Conservation (phyloP, 2,797 vertebrate genomes). For the Karalla daura region DNA sequence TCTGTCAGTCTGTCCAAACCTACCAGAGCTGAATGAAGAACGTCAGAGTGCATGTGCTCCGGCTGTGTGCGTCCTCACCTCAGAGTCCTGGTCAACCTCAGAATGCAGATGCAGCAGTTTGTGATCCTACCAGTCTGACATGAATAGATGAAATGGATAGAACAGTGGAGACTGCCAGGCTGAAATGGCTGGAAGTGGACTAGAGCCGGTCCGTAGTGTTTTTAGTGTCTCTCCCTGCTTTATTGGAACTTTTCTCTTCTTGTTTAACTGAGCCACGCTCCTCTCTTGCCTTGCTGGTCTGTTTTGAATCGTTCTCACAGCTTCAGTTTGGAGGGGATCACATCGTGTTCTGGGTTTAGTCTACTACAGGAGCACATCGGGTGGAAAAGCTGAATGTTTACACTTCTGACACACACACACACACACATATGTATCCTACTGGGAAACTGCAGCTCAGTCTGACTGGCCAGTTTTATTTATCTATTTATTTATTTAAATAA, state of each 20-base stretch:
- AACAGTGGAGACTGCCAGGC: slow-evolving; percentile 2
- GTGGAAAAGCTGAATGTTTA: slow-evolving; percentile 63
- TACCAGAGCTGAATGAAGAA: slow-evolving; percentile 81
- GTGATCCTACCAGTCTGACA: slow-evolving; percentile 7
- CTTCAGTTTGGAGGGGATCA: neutral
- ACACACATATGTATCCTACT: slow-evolving; percentile 7
- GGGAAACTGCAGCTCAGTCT: slow-evolving; percentile 54
- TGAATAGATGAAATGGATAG: neutral
- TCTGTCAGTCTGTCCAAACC: slow-evolving; percentile 52
- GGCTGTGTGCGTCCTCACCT: slow-evolving; percentile 18
- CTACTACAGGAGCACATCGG: slow-evolving; percentile 22
- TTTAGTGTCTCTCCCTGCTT: slow-evolving; percentile 1
- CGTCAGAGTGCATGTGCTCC: slow-evolving; percentile 22
- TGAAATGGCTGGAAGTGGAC: neutral
- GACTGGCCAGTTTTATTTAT: slow-evolving; percentile 83
- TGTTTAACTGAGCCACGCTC: slow-evolving; percentile 42
- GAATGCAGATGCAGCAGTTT: slow-evolving; percentile 33
- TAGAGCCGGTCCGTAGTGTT: slow-evolving; percentile 6
- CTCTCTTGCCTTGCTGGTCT: slow-evolving; percentile 10
- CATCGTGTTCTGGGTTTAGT: slow-evolving; percentile 14
- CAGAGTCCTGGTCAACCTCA: slow-evolving; percentile 12
- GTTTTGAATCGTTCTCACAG: slow-evolving; percentile 19
- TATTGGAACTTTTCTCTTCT: neutral
- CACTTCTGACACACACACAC: slow-evolving; percentile 24
- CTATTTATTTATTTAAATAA: slow-evolving; percentile 88